These are phyloP conservation scores for Myotis pilosus DNA, from an alignment of 2,797 vertebrate genomes.

Conservation along the genomic window DNA sequence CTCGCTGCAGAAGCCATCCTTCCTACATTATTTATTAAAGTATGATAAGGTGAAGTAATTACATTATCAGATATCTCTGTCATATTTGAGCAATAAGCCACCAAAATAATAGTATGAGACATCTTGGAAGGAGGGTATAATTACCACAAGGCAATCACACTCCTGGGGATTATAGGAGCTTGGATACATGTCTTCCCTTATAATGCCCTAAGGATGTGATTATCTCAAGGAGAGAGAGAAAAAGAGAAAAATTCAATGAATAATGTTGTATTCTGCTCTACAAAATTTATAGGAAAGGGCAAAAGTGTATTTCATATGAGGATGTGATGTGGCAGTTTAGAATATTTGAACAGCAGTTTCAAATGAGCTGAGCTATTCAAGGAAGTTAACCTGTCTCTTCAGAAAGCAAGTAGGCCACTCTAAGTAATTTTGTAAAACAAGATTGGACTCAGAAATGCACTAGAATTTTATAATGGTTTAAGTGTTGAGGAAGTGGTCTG, in stretches of 20 bases:
- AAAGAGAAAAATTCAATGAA: slow-evolving; percentile 68
- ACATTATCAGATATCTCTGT: slow-evolving; percentile 83
- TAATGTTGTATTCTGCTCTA: slow-evolving; percentile 74
- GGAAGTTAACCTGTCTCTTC: slow-evolving; percentile 65
- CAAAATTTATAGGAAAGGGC: slow-evolving; percentile 80
- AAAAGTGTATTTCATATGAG: slow-evolving; percentile 77
- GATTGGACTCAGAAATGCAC: slow-evolving; percentile 32
- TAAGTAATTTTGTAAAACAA: slow-evolving; percentile 67
- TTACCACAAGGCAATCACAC: slow-evolving; percentile 81
- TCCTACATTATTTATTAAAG: slow-evolving; percentile 83
- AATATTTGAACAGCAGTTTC: slow-evolving; percentile 78
- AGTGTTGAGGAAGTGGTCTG: slow-evolving; percentile 16
- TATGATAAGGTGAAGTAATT: slow-evolving; percentile 83
- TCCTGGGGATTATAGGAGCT: slow-evolving; percentile 80
- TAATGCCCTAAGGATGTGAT: slow-evolving; percentile 83
- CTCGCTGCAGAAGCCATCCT: slow-evolving; percentile 48
- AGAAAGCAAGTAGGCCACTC: slow-evolving; percentile 62
- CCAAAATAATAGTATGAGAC: slow-evolving; percentile 80
- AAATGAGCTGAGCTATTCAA: slow-evolving; percentile 72
- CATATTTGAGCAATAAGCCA: slow-evolving; percentile 81
- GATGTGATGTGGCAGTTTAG: slow-evolving; percentile 73
- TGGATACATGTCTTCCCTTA: slow-evolving; percentile 79
- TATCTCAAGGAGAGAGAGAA: slow-evolving; percentile 78
- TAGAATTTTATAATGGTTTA: slow-evolving; percentile 52
- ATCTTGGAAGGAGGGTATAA: slow-evolving; percentile 81